phyloP scores from a whole-genome alignment of 2,888 invertebrate species.

The Smittia sp. region DNA sequence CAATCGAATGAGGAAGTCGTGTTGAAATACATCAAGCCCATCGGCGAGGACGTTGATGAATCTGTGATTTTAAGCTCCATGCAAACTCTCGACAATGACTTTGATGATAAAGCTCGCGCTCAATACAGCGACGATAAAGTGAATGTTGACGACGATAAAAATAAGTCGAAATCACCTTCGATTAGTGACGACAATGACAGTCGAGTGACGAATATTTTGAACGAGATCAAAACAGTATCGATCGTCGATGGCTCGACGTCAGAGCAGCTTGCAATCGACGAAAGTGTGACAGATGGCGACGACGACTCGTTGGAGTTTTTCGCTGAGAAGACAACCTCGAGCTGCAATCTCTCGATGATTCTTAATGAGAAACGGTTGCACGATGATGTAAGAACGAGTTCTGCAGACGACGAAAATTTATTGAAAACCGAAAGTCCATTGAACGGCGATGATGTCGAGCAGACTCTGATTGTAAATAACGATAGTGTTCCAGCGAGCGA shows the following conservation, averaged over 20 bases:
- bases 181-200: slow-evolving; percentile 10
- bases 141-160: not conserved
- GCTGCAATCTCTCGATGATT: slow-evolving; percentile 33
- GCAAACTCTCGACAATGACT: slow-evolving; percentile 34
- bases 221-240: not conserved
- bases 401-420: not conserved
- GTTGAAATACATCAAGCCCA: slow-evolving; percentile 49
- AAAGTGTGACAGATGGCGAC: slow-evolving; percentile 14
- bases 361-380: not conserved
- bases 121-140: slow-evolving; percentile 22
- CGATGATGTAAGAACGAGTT: slow-evolving; percentile 26
- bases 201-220: not conserved
- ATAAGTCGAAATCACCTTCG: slow-evolving; percentile 28
- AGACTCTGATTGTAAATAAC: slow-evolving; percentile 19
- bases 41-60: slow-evolving; percentile 43
- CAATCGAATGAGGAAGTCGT: slow-evolving; percentile 42
- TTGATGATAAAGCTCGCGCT: not conserved
- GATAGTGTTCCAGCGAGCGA: slow-evolving; percentile 17
- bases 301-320: not conserved
- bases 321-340: not conserved
- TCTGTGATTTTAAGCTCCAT: slow-evolving; percentile 34
- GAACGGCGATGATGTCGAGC: not conserved
- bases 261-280: not conserved
- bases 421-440: slow-evolving; percentile 35
- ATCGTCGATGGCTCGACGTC: slow-evolving; percentile 1